Evolutionary conservation across 2,888 invertebrate genomes (phyloP).

Genomic region (Melinopterus prodromus): DNA sequence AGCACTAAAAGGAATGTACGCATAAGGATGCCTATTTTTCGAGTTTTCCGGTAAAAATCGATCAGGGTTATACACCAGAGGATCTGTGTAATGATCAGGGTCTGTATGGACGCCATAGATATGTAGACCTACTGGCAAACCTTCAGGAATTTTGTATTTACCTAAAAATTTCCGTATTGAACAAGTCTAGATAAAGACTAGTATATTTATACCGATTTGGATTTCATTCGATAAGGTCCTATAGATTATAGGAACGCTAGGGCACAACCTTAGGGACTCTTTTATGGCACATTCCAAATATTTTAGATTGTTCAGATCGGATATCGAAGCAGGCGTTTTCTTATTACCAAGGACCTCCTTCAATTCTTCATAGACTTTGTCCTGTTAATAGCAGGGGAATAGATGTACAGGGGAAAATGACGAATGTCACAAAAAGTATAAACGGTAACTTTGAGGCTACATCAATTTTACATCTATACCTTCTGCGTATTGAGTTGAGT

Average conservation of each 20-base stretch:
- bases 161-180: constrained; percentile 45
- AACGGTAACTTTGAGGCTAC: no score
- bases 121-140: constrained; percentile 46
- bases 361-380: constrained; percentile 53
- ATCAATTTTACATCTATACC: no score
- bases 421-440: no score
- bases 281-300: constrained; percentile 65
- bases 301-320: constrained; percentile 59
- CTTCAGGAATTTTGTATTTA: constrained; percentile 49
- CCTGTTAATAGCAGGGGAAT: constrained; percentile 44
- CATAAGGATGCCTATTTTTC: constrained; percentile 46
- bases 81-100: constrained; percentile 53
- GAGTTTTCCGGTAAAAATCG: constrained; percentile 53
- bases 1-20: constrained; percentile 29
- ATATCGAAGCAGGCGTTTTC: constrained; percentile 43
- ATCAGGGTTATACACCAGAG: constrained; percentile 54
- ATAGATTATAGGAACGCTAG: constrained; percentile 64
- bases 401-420: no score
- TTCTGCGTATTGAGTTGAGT: no score
- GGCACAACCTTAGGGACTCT: constrained; percentile 64
- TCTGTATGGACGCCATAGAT: constrained; percentile 56
- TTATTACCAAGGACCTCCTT: constrained; percentile 50
- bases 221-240: constrained; percentile 58
- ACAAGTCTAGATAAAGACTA: constrained; percentile 5
- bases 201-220: constrained; percentile 44